These are phyloP conservation scores for Tribolium castaneum DNA, from an alignment of 1,140 invertebrate species.

Conservation along the genomic window DNA sequence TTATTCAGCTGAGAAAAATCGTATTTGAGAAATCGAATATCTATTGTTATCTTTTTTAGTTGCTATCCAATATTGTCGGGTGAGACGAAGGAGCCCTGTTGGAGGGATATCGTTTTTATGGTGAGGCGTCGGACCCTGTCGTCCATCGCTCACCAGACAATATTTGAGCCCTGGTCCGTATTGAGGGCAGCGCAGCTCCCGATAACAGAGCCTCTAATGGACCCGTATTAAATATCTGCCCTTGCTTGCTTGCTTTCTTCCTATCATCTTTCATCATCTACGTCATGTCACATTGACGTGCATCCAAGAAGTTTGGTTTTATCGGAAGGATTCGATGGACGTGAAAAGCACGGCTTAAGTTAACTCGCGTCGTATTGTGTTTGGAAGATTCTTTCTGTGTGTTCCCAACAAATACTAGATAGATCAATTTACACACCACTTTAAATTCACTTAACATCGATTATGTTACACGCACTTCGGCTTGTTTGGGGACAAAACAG, in stretches of 20 bases:
- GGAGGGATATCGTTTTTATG: conserved; percentile 39
- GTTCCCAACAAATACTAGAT: conserved; percentile 3
- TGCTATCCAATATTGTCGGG: conserved; percentile 28
- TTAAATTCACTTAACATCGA: conserved; percentile 40
- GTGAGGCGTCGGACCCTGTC: conserved; percentile 21
- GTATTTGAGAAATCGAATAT: conserved; percentile 31
- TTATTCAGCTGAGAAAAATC: conserved; percentile 29
- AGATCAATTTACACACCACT: conserved; percentile 39
- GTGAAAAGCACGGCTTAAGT: conserved; percentile 8
- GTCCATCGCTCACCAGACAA: conserved; percentile 32
- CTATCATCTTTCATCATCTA: conserved; percentile 59
- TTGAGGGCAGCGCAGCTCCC: conserved; percentile 26
- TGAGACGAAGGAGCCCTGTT: conserved; percentile 14
- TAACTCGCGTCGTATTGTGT: conserved; percentile 14
- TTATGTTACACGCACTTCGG: conserved; percentile 22
- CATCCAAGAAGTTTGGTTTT: conserved; percentile 51
- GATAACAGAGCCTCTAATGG: conserved; percentile 54
- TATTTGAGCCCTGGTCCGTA: conserved; percentile 35
- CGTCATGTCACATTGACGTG: conserved; percentile 53
- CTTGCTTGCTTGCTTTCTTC: conserved; percentile 53
- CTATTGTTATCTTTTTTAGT: conserved; percentile 36
- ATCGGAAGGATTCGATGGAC: conserved; percentile 42
- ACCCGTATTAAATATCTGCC: conserved; percentile 58
- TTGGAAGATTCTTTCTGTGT: conserved; percentile 1
- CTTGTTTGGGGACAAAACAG: conserved; percentile 29